Percentiles rank a stretch among this genome's conserved stretches.
phyloP scores from a whole-genome alignment of 2,888 invertebrate genomes.

The Tenthredo notha region DNA sequence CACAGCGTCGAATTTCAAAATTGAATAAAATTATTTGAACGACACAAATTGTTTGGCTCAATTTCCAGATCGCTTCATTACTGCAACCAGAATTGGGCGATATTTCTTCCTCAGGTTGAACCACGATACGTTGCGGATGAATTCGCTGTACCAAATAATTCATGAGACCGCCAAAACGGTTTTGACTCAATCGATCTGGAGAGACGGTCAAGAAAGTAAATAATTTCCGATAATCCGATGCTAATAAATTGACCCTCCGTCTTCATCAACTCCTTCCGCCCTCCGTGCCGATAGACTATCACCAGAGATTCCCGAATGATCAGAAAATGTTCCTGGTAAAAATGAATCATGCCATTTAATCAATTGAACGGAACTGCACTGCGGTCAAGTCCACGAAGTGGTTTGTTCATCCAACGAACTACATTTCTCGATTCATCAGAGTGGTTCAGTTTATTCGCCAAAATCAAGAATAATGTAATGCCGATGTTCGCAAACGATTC shows the following conservation, averaged over 20 bases:
- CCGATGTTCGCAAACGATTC: too few species aligned
- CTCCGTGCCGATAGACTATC: not conserved
- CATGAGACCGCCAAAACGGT: too few species aligned
- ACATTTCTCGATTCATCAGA: not conserved
- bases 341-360: not conserved
- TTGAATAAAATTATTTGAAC: too few species aligned
- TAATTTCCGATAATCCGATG: not conserved
- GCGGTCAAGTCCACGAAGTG: slow-evolving; percentile 7
- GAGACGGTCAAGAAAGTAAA: not conserved
- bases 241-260: not conserved
- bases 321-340: not conserved
- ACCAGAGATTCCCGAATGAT: not conserved
- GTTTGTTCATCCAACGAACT: not conserved
- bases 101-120: too few species aligned
- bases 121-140: too few species aligned
- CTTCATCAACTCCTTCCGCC: not conserved
- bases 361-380: not conserved
- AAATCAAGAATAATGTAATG: not conserved
- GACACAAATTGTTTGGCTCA: too few species aligned
- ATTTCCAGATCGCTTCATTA: too few species aligned
- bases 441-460: not conserved
- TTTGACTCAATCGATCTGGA: not conserved
- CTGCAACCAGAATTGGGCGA: too few species aligned
- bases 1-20: not conserved
- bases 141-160: too few species aligned